Evolutionary conservation across 2,797 vertebrate genomes (phyloP).

Genomic region (Dromococcyx pavoninus): DNA sequence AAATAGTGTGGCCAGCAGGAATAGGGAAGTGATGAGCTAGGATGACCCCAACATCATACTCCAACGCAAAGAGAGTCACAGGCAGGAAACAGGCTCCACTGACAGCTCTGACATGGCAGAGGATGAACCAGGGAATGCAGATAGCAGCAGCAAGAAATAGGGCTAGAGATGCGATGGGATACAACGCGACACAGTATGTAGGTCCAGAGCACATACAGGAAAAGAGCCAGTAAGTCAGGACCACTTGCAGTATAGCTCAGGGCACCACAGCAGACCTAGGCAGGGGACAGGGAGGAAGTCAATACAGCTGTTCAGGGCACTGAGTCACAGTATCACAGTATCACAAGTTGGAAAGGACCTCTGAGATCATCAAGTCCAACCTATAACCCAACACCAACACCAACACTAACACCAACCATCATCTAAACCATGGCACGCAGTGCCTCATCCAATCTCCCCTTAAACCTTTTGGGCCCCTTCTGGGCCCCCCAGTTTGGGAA

Average conservation of each 20-base stretch:
- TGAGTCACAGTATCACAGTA: too few species aligned
- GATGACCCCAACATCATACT: rapidly evolving
- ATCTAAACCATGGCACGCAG: too few species aligned
- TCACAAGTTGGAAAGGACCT: too few species aligned
- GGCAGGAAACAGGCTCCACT: not conserved
- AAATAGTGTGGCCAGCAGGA: too few species aligned
- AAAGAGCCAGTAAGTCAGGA: not conserved
- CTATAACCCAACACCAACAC: too few species aligned
- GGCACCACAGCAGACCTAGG: not conserved
- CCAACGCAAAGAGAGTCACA: rapidly evolving
- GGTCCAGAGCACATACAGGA: not conserved
- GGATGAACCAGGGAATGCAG: not conserved
- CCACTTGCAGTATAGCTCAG: not conserved
- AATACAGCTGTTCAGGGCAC: not conserved
- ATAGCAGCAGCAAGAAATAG: not conserved
- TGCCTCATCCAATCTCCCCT: too few species aligned
- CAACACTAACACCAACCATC: too few species aligned
- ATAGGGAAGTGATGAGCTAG: not conserved
- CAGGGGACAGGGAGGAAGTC: not conserved
- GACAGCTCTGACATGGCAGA: rapidly evolving
- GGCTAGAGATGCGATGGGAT: not conserved
- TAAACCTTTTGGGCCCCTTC: too few species aligned
- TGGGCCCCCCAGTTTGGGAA: too few species aligned
- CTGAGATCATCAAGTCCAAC: too few species aligned
- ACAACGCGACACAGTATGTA: not conserved